These are phyloP conservation scores for Hippoglossus hippoglossus DNA, from an alignment of 2,797 vertebrate genomes.

Conservation along the genomic window DNA sequence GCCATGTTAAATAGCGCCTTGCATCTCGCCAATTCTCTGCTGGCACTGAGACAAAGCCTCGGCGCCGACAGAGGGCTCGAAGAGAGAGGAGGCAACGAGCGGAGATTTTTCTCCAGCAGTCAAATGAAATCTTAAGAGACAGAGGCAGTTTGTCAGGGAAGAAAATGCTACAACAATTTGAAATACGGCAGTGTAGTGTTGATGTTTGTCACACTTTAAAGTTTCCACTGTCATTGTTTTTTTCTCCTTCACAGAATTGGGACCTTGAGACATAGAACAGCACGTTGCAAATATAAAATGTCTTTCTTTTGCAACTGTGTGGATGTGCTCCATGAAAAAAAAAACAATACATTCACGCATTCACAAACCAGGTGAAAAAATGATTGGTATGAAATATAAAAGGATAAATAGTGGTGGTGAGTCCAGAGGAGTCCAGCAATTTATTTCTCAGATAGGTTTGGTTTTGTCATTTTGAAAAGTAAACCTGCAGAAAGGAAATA, in stretches of 20 bases:
- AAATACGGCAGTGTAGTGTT: slow-evolving; percentile 2
- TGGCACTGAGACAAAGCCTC: slow-evolving; percentile 67
- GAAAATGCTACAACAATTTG: slow-evolving; percentile 3
- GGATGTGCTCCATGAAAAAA: background rate
- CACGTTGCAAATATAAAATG: slow-evolving; percentile 8
- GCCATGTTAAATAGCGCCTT: slow-evolving; percentile 71
- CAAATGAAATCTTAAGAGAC: slow-evolving; percentile 7
- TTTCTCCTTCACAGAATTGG: background rate
- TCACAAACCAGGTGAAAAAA: background rate
- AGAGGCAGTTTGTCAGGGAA: background rate
- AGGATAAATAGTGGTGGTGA: background rate
- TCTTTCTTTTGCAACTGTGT: background rate
- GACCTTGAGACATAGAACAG: slow-evolving; percentile 32
- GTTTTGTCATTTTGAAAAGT: background rate
- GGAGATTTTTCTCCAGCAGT: slow-evolving; percentile 25
- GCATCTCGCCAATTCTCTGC: slow-evolving; percentile 64
- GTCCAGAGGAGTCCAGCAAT: background rate
- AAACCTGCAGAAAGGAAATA: background rate
- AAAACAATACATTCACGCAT: background rate
- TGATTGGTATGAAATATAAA: background rate
- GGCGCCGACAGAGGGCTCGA: slow-evolving; percentile 28
- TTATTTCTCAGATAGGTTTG: background rate
- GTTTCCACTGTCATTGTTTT: slow-evolving; percentile 4
- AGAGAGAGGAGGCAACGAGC: slow-evolving; percentile 48
- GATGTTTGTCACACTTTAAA: slow-evolving; percentile 14